Evolutionary conservation across 92 coral and sea anemone genomes (phyloP).

Genomic region (Bergia sp.): DNA sequence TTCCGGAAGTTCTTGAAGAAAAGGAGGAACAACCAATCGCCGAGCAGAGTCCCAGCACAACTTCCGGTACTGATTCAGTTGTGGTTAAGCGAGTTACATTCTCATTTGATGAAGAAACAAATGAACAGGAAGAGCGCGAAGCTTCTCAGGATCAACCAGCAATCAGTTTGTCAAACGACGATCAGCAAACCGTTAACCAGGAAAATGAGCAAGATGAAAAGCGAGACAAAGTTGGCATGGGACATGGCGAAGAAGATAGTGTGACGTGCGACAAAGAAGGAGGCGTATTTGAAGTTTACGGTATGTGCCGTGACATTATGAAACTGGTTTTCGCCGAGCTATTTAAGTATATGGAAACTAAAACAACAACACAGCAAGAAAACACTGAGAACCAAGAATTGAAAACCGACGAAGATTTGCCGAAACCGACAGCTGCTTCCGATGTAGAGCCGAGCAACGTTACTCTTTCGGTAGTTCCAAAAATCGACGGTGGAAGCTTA

Average conservation of each 20-base stretch:
- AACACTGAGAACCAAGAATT: neutral
- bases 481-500: neutral
- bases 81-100: constrained; percentile 35
- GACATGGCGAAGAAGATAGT: neutral
- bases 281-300: neutral
- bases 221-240: constrained; percentile 22
- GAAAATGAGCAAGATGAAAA: neutral
- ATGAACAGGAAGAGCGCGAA: neutral
- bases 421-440: neutral
- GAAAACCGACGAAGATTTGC: constrained; percentile 24
- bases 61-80: constrained; percentile 1
- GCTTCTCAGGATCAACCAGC: neutral
- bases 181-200: neutral
- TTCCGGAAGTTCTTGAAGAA: constrained; percentile 30
- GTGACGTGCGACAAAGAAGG: neutral
- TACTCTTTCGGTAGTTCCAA: neutral
- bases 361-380: neutral
- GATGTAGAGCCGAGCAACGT: neutral
- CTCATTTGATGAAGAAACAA: constrained; percentile 9
- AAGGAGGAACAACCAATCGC: constrained; percentile 5
- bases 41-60: neutral
- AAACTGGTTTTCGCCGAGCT: constrained; percentile 17
- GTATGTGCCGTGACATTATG: constrained; percentile 14
- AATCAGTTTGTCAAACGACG: neutral
- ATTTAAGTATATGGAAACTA: neutral